Evolutionary conservation across 2,888 invertebrate genomes (phyloP).

Genomic region (Drosophila flavopinicola): DNA sequence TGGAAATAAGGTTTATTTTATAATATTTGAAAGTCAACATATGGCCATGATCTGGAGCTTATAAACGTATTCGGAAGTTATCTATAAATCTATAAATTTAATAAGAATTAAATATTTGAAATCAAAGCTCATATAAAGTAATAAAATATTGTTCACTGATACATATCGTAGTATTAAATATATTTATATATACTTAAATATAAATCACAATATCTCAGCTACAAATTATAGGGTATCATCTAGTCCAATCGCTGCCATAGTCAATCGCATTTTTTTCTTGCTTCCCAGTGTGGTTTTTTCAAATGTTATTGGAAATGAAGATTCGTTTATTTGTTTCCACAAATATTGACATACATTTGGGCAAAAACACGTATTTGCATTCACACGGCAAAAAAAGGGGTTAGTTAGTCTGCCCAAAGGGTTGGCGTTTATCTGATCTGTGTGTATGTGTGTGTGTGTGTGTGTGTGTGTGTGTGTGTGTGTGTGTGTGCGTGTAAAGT

Average conservation of each 20-base stretch:
- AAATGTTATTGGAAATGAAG: conserved; percentile 6
- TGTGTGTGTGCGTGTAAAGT: conserved; percentile 7
- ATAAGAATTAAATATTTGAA: no score
- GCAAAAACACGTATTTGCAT: conserved; percentile 10
- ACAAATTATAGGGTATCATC: no score
- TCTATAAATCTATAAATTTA: no score
- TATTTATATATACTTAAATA: not conserved
- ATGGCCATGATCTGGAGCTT: no score
- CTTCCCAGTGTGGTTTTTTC: not conserved
- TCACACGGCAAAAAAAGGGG: not conserved
- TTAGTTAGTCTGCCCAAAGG: not conserved
- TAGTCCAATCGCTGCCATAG: no score
- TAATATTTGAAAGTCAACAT: no score
- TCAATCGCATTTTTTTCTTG: not conserved
- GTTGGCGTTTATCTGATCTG: not conserved
- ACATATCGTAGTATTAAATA: no score
- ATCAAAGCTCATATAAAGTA: no score
- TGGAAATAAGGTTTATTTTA: no score
- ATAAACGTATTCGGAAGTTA: no score
- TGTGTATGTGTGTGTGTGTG: not conserved
- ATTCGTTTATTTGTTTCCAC: conserved; percentile 2
- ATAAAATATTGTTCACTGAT: no score
- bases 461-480: not conserved
- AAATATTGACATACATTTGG: conserved; percentile 17
- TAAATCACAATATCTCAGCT: not conserved